Conservation (phyloP, 1,140 invertebrate genomes). For the Plectrocnemia conspersa region DNA sequence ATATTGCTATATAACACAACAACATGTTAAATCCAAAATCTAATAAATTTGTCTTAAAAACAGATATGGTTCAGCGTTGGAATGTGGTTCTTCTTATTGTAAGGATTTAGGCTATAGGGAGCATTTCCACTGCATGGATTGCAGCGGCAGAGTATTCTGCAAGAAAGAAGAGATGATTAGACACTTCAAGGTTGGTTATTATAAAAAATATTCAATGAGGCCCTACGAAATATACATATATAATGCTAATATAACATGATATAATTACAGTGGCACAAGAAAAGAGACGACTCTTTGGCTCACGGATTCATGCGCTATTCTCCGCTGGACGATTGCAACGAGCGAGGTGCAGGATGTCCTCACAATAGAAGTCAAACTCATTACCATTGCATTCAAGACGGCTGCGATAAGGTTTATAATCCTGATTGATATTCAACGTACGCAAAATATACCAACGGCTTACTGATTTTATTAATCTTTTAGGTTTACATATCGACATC, state of each 20-base stretch:
- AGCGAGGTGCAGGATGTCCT: conserved; percentile 68
- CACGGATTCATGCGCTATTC: conserved; percentile 93
- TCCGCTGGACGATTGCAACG: conserved; percentile 85
- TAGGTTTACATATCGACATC: conserved; percentile 95
- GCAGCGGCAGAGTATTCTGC: conserved; percentile 82
- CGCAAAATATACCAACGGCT: background rate
- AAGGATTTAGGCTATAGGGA: conserved; percentile 83
- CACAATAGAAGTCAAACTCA: conserved; percentile 97
- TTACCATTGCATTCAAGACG: conserved; percentile 95
- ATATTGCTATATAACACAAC: background rate
- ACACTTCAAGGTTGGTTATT: conserved; percentile 64
- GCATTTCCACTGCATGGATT: conserved; percentile 96
- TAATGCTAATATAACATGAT: background rate
- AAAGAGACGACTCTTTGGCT: conserved; percentile 92
- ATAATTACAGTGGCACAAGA: conserved; percentile 91
- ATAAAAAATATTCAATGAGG: background rate
- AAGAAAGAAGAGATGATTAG: conserved; percentile 99
- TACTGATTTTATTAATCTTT: conserved; percentile 20
- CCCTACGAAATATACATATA: background rate
- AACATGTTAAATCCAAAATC: background rate
- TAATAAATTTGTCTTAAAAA: conserved; percentile 21
- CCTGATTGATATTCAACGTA: background rate
- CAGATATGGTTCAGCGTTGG: conserved; percentile 60
- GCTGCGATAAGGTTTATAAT: conserved; percentile 75
- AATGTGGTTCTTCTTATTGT: conserved; percentile 76